Evolutionary conservation across 1,140 invertebrate genomes (phyloP).

Genomic region (Orius insidiosus): DNA sequence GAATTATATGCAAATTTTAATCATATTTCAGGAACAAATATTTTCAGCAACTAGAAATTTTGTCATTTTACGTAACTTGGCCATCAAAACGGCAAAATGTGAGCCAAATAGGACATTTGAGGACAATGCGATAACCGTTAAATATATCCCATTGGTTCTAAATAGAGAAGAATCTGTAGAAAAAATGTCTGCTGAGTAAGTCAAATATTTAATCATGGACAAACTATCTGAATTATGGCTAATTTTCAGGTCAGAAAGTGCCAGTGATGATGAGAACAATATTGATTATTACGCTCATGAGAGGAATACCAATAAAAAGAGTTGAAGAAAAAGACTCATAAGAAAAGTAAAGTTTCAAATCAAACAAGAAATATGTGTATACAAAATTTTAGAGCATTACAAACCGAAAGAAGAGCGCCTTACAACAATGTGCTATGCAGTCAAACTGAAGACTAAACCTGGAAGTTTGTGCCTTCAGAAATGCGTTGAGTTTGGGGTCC

Average conservation of each 20-base stretch:
- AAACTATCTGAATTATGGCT: no score
- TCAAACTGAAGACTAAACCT: slow-evolving; percentile 42
- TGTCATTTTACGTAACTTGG: slow-evolving; percentile 49
- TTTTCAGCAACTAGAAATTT: slow-evolving; percentile 52
- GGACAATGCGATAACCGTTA: slow-evolving; percentile 50
- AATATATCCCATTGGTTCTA: slow-evolving; percentile 36
- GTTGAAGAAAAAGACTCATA: slow-evolving; percentile 9
- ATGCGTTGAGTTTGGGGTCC: slow-evolving; percentile 63
- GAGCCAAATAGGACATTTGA: slow-evolving; percentile 32
- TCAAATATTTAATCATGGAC: no score
- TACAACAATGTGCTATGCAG: slow-evolving; percentile 27
- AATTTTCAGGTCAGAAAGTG: no score
- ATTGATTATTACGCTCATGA: slow-evolving; percentile 40
- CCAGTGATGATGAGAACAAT: slow-evolving; percentile 20
- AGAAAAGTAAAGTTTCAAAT: slow-evolving; percentile 3
- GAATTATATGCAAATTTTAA: no score
- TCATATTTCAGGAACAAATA: slow-evolving; percentile 38
- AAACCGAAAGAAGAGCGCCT: no score
- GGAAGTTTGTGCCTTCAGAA: slow-evolving; percentile 61
- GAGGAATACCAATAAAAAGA: slow-evolving; percentile 18
- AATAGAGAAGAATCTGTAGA: background rate
- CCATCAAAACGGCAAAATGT: slow-evolving; percentile 36
- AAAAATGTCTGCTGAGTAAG: no score
- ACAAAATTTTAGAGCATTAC: no score
- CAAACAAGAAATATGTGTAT: no score